Conservation (phyloP, 2,888 invertebrate genomes). For the Minunthozetes semirufus region DNA sequence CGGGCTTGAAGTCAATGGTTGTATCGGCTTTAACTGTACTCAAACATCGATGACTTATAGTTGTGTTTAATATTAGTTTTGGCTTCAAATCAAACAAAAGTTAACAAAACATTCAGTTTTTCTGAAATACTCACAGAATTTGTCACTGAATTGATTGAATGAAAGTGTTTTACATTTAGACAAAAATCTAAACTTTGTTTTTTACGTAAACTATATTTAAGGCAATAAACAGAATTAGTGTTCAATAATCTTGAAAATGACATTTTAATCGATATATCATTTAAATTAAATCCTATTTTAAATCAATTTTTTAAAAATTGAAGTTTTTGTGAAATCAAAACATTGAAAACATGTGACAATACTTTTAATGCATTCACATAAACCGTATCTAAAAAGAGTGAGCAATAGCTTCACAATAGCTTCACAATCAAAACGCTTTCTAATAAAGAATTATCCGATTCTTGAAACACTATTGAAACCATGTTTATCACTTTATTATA, state of each 20-base stretch:
- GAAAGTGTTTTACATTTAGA: neutral
- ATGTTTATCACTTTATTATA: no score
- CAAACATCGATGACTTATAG: neutral
- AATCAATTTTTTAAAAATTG: no score
- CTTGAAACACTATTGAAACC: no score
- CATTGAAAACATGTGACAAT: no score
- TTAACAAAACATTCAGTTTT: neutral
- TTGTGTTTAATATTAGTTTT: neutral
- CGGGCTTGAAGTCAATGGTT: constrained; percentile 10
- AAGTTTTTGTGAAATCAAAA: no score
- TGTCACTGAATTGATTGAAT: neutral
- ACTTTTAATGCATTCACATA: no score
- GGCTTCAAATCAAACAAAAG: neutral
- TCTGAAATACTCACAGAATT: neutral
- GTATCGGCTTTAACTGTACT: neutral
- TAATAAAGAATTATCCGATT: no score
- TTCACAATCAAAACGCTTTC: no score
- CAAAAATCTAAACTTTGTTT: neutral
- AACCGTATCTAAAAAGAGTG: no score
- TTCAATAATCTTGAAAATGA: neutral
- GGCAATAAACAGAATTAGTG: neutral
- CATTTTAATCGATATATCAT: no score
- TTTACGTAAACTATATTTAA: neutral
- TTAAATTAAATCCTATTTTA: no score
- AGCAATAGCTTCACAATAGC: no score